These are phyloP conservation scores for Oplegnathus fasciatus DNA, from an alignment of 2,113 vertebrate genomes.

Conservation along the genomic window DNA sequence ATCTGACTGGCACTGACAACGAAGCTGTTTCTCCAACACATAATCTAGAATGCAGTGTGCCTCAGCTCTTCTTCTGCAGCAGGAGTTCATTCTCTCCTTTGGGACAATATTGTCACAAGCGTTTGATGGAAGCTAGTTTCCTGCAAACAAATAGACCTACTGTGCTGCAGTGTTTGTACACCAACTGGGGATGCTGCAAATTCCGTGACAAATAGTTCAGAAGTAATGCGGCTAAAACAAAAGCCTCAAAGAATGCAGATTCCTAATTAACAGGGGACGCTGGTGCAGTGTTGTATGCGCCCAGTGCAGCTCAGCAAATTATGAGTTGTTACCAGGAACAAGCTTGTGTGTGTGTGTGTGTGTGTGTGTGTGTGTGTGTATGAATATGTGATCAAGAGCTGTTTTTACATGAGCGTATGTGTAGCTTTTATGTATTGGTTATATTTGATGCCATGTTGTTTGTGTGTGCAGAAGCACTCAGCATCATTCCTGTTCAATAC, in stretches of 20 bases:
- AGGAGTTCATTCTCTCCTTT: slow-evolving; percentile 46
- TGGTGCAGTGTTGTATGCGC: slow-evolving; percentile 61
- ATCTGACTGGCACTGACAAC: slow-evolving; percentile 19
- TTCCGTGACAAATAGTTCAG: slow-evolving; percentile 87
- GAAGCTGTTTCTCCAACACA: slow-evolving; percentile 2
- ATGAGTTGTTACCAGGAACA: slow-evolving; percentile 50
- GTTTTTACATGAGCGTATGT: neutral
- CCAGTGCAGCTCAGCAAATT: slow-evolving; percentile 65
- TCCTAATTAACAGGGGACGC: slow-evolving; percentile 77
- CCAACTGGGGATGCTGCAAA: slow-evolving; percentile 72
- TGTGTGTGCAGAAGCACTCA: slow-evolving; percentile 30
- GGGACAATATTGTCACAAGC: slow-evolving; percentile 45
- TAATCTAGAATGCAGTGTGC: slow-evolving; percentile 21
- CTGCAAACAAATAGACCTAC: slow-evolving; percentile 73
- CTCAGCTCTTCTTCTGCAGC: slow-evolving; percentile 26
- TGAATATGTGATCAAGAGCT: neutral
- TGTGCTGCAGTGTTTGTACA: slow-evolving; percentile 74
- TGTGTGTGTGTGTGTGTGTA: neutral
- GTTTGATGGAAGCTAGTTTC: slow-evolving; percentile 44
- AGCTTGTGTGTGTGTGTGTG: slow-evolving; percentile 17
- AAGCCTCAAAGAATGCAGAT: slow-evolving; percentile 81
- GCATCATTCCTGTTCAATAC: slow-evolving; percentile 32
- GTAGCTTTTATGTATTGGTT: slow-evolving; percentile 28
- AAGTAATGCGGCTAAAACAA: slow-evolving; percentile 86
- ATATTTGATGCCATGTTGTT: slow-evolving; percentile 27